Conservation (phyloP, 1,140 invertebrate species). For the Drosophila pectinifera region DNA sequence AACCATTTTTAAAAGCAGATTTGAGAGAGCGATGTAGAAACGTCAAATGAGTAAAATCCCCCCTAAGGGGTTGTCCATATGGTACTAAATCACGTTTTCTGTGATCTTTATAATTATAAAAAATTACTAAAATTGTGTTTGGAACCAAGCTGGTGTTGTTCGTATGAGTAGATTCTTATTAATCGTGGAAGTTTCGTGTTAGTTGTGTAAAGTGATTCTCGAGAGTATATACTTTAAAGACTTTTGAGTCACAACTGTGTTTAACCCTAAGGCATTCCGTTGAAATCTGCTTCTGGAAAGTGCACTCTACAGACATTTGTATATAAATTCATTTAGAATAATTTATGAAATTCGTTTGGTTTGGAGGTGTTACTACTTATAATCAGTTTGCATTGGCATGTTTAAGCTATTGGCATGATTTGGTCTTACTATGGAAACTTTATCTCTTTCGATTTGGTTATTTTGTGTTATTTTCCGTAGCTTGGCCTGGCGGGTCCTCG, state of each 20-base stretch:
- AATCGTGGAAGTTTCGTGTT: no score
- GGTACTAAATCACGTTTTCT: no score
- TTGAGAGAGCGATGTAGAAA: conserved; percentile 5
- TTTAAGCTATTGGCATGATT: conserved; percentile 35
- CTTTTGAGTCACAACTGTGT: neutral
- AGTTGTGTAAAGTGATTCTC: no score
- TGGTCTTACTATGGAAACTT: conserved; percentile 2
- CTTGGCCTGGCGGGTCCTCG: neutral
- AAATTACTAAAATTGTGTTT: no score
- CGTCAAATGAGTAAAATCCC: neutral
- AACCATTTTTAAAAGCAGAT: conserved; percentile 13
- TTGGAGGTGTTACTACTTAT: conserved; percentile 23
- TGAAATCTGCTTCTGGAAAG: neutral
- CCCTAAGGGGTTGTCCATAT: no score
- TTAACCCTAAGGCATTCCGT: neutral
- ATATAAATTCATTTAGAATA: conserved; percentile 31
- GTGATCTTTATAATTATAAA: no score
- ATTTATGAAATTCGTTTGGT: conserved; percentile 30
- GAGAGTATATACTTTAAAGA: neutral
- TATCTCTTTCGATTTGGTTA: neutral
- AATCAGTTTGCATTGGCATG: conserved; percentile 69
- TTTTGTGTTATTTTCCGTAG: conserved; percentile 7
- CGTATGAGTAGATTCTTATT: no score
- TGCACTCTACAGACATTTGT: conserved; percentile 3
- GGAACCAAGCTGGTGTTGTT: no score